These are phyloP conservation scores for Metalampra italica DNA, from an alignment of 2,888 invertebrate species.

Conservation along the genomic window DNA sequence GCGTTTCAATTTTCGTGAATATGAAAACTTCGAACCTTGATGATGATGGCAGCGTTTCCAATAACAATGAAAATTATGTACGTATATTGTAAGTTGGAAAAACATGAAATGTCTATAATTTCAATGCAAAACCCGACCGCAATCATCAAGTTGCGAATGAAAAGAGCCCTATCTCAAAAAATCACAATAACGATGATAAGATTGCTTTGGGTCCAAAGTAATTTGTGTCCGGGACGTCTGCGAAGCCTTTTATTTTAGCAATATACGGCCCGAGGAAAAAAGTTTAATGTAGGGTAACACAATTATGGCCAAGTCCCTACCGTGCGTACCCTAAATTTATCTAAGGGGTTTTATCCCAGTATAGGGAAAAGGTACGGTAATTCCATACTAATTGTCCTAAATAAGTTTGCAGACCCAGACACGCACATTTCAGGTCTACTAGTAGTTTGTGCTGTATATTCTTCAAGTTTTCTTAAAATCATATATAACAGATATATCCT, in stretches of 20 bases:
- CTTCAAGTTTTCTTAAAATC: too few relatives aligned
- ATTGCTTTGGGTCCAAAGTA: slow-evolving; percentile 43
- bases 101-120: too few relatives aligned
- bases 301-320: slow-evolving; percentile 45
- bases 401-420: neutral
- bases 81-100: too few relatives aligned
- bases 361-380: neutral
- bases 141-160: slow-evolving; percentile 27
- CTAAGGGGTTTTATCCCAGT: slow-evolving; percentile 15
- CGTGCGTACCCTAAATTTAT: slow-evolving; percentile 46
- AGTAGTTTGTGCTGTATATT: too few relatives aligned
- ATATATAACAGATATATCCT: too few relatives aligned
- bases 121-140: slow-evolving; percentile 11
- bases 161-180: slow-evolving; percentile 33
- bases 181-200: slow-evolving; percentile 47
- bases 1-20: too few relatives aligned
- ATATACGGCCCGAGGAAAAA: slow-evolving; percentile 50
- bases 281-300: slow-evolving; percentile 67
- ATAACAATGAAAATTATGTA: too few relatives aligned
- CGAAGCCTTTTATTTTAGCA: slow-evolving; percentile 54
- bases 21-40: too few relatives aligned
- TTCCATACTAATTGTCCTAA: neutral
- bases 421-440: neutral
- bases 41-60: too few relatives aligned
- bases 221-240: slow-evolving; percentile 40